Evolutionary conservation across 2,797 vertebrate genomes (phyloP).

Genomic region (Anguilla anguilla): DNA sequence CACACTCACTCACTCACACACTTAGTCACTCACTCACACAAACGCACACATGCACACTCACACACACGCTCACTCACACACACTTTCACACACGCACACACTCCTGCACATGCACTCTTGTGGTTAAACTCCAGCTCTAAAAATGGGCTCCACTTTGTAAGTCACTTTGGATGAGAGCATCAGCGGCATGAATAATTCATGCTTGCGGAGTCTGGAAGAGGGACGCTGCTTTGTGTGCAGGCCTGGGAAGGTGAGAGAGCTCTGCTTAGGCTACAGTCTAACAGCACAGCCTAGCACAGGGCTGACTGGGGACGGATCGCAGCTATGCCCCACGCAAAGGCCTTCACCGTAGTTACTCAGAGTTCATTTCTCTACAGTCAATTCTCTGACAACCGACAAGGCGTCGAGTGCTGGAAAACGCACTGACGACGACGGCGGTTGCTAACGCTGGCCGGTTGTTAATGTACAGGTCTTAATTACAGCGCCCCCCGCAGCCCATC

Average conservation of each 20-base stretch:
- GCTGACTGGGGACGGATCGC: background rate
- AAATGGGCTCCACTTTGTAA: constrained; percentile 33
- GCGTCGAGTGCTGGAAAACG: background rate
- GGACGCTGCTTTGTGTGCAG: background rate
- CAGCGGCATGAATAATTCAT: constrained; percentile 33
- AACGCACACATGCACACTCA: background rate
- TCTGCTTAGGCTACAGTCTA: background rate
- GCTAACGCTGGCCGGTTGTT: background rate
- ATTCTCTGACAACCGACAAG: background rate
- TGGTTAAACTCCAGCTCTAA: constrained; percentile 14
- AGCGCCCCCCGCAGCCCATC: background rate
- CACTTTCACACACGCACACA: background rate
- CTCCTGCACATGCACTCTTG: background rate
- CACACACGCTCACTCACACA: background rate
- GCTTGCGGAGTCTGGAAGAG: background rate
- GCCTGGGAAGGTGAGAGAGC: constrained; percentile 5
- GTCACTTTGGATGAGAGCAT: constrained; percentile 32
- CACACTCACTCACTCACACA: background rate
- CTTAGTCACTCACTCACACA: constrained; percentile 8
- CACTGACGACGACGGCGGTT: background rate
- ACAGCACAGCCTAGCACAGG: background rate
- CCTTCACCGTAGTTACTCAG: background rate
- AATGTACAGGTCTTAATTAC: background rate
- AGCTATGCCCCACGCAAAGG: background rate
- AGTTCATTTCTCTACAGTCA: background rate